Percentiles rank a stretch among this genome's conserved stretches.
phyloP scores from a whole-genome alignment of 2,888 invertebrate genomes.

The Druceiella hillmani region DNA sequence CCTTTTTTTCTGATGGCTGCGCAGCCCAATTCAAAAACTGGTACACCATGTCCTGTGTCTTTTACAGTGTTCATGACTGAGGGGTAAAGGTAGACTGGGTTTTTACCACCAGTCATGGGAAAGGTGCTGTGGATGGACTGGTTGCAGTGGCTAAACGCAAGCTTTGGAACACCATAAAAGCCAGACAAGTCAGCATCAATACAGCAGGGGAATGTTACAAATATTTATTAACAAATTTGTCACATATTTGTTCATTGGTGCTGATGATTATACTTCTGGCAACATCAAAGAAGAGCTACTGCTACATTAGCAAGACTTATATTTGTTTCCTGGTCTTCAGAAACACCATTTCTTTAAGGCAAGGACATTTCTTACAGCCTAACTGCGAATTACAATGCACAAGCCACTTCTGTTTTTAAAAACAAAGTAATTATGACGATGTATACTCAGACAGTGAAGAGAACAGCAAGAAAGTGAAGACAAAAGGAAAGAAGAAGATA shows the following conservation, averaged over 20 bases:
- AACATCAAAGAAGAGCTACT: background rate
- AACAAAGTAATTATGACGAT: background rate
- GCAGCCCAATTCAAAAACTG: background rate
- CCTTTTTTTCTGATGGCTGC: background rate
- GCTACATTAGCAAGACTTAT: background rate
- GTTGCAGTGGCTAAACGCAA: background rate
- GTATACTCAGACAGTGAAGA: background rate
- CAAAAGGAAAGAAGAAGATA: no score
- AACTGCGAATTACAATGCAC: background rate
- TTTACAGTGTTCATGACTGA: no score
- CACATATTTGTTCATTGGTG: background rate
- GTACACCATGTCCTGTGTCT: no score
- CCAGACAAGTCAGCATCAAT: background rate
- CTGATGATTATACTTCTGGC: background rate
- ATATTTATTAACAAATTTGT: background rate
- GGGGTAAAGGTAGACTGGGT: background rate
- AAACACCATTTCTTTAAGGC: background rate
- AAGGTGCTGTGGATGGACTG: conserved; percentile 1
- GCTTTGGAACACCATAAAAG: background rate
- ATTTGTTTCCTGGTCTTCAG: background rate
- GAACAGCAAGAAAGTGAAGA: no score
- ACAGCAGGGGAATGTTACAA: background rate
- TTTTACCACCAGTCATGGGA: background rate
- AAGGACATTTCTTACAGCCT: conserved; percentile 1
- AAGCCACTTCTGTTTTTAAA: background rate